Evolutionary conservation across 2,888 invertebrate genomes (phyloP).

Genomic region (Quadriops clusia): DNA sequence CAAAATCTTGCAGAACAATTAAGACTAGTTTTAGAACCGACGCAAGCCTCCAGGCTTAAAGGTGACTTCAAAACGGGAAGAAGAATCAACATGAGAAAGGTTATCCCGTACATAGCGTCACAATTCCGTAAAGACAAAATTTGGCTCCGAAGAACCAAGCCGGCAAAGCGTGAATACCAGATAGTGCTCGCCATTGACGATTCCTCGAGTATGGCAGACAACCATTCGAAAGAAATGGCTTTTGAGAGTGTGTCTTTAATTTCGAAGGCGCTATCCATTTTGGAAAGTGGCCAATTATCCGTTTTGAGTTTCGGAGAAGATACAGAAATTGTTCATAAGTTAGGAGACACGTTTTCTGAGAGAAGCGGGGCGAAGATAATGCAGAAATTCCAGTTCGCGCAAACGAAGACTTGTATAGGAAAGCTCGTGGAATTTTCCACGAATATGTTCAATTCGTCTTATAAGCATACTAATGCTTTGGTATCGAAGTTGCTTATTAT

Average conservation of each 20-base stretch:
- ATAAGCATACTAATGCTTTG: slow-evolving; percentile 38
- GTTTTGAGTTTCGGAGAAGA: slow-evolving; percentile 85
- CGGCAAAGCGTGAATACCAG: slow-evolving; percentile 91
- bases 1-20: slow-evolving; percentile 87
- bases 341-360: slow-evolving; percentile 77
- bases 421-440: slow-evolving; percentile 70
- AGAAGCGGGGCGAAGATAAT: slow-evolving; percentile 73
- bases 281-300: slow-evolving; percentile 88
- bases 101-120: slow-evolving; percentile 91
- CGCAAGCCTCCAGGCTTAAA: slow-evolving; percentile 78
- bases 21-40: slow-evolving; percentile 88
- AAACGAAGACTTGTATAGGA: slow-evolving; percentile 79
- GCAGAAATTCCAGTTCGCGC: slow-evolving; percentile 74
- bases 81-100: slow-evolving; percentile 94
- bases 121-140: slow-evolving; percentile 98
- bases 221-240: slow-evolving; percentile 79
- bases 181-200: slow-evolving; percentile 95
- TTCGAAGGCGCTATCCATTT: slow-evolving; percentile 73
- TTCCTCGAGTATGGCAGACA: slow-evolving; percentile 83
- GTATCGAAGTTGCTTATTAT: slow-evolving; percentile 81
- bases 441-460: slow-evolving; percentile 43
- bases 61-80: slow-evolving; percentile 96
- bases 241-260: slow-evolving; percentile 92
- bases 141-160: slow-evolving; percentile 92
- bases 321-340: slow-evolving; percentile 74